Evolutionary conservation across 2,113 vertebrate genomes (phyloP).

Genomic region (Paedocypris sp.): DNA sequence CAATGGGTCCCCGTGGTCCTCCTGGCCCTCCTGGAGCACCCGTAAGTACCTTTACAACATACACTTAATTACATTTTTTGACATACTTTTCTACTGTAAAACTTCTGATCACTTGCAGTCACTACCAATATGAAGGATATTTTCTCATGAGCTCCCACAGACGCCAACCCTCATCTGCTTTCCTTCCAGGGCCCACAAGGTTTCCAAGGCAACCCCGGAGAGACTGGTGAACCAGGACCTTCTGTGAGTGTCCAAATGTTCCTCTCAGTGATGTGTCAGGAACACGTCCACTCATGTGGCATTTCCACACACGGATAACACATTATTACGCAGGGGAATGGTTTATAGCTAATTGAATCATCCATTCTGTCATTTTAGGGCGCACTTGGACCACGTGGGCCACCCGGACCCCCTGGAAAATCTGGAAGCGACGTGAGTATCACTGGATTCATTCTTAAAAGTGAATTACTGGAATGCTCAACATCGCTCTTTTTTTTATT

Average conservation of each 20-base stretch:
- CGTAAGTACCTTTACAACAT: conserved; percentile 60
- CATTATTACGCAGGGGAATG: background rate
- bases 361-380: conserved; percentile 56
- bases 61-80: background rate
- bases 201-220: conserved; percentile 86
- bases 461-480: background rate
- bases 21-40: conserved; percentile 80
- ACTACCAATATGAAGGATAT: background rate
- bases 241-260: conserved; percentile 63
- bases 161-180: conserved; percentile 13
- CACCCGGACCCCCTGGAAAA: conserved; percentile 81
- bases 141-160: conserved; percentile 5
- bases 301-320: background rate
- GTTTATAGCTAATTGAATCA: background rate
- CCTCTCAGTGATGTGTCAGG: background rate
- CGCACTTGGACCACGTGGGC: conserved; percentile 83
- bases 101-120: background rate
- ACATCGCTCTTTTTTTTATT: conserved; percentile 1
- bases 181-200: conserved; percentile 81
- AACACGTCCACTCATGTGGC: background rate
- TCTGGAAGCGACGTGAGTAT: conserved; percentile 83
- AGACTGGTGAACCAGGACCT: conserved; percentile 81
- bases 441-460: background rate
- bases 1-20: conserved; percentile 90
- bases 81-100: background rate